Evolutionary conservation across 1,140 invertebrate species (phyloP).

Genomic region (Drosophila nasuta): DNA sequence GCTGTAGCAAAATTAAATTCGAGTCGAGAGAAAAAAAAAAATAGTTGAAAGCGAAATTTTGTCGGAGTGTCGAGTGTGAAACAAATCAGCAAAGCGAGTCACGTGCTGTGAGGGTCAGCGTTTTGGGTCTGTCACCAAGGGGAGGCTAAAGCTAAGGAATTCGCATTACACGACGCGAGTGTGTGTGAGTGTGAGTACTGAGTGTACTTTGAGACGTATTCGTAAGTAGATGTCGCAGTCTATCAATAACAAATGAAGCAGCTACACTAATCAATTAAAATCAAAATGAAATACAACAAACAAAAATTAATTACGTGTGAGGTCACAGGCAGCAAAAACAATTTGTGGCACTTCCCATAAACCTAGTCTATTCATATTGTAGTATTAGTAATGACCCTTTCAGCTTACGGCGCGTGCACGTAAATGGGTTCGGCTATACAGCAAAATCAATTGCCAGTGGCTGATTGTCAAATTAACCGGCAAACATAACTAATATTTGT

Average conservation of each 20-base stretch:
- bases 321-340: conserved; percentile 25
- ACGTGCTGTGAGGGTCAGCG: conserved; percentile 64
- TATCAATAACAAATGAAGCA: conserved; percentile 49
- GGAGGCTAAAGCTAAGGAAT: conserved; percentile 58
- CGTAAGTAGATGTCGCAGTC: conserved; percentile 35
- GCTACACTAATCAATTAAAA: conserved; percentile 51
- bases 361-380: neutral
- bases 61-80: conserved; percentile 17
- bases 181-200: neutral
- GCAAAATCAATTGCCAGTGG: conserved; percentile 31
- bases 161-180: conserved; percentile 35
- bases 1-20: conserved; percentile 26
- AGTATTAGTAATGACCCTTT: conserved; percentile 21
- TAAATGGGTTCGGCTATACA: neutral
- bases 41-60: conserved; percentile 23
- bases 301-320: conserved; percentile 51
- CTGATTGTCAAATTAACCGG: conserved; percentile 46
- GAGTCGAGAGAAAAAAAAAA: conserved; percentile 12
- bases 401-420: neutral
- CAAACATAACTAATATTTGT: conserved; percentile 42
- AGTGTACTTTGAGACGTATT: conserved; percentile 14
- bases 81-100: conserved; percentile 59
- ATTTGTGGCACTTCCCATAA: conserved; percentile 9
- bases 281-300: conserved; percentile 39
- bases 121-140: conserved; percentile 54